Evolutionary conservation across 2,113 vertebrate species (phyloP).

Genomic region (Nematolebias whitei): DNA sequence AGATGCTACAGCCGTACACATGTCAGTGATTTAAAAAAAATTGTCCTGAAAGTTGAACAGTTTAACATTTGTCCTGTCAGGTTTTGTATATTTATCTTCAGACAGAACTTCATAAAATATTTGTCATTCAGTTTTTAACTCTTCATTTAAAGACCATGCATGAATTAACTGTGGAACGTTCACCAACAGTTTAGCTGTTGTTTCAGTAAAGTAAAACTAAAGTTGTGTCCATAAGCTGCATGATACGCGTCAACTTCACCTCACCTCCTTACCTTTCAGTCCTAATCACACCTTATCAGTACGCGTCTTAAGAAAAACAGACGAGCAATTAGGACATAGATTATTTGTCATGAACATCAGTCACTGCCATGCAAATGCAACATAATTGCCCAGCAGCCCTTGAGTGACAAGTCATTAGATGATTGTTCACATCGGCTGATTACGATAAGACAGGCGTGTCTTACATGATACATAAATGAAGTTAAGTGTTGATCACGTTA

Average conservation of each 20-base stretch:
- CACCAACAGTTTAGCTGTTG: not conserved
- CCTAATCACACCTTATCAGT: conserved; percentile 76
- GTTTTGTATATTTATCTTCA: too few species aligned
- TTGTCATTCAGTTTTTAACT: too few species aligned
- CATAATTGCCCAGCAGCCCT: conserved; percentile 82
- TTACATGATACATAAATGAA: conserved; percentile 70
- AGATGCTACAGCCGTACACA: too few species aligned
- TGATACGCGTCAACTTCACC: conserved; percentile 42
- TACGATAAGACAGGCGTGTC: conserved; percentile 77
- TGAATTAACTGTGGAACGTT: not conserved
- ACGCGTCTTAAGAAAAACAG: conserved; percentile 76
- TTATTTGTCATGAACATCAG: conserved; percentile 82
- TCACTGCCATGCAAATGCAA: conserved; percentile 80
- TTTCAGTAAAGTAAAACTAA: conserved; percentile 5
- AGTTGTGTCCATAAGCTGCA: conserved; percentile 25
- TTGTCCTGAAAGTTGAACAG: too few species aligned
- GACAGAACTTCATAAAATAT: too few species aligned
- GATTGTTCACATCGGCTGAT: conserved; percentile 83
- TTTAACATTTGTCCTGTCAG: too few species aligned
- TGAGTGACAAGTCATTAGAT: conserved; percentile 85
- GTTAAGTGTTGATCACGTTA: conserved; percentile 72
- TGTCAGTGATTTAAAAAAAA: too few species aligned
- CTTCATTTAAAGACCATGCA: not conserved
- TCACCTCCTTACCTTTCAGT: conserved; percentile 26
- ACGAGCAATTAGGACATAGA: conserved; percentile 80